Base-by-base conservation (phyloP, 2,888 invertebrate species). In the Drosophila birchii region DNA sequence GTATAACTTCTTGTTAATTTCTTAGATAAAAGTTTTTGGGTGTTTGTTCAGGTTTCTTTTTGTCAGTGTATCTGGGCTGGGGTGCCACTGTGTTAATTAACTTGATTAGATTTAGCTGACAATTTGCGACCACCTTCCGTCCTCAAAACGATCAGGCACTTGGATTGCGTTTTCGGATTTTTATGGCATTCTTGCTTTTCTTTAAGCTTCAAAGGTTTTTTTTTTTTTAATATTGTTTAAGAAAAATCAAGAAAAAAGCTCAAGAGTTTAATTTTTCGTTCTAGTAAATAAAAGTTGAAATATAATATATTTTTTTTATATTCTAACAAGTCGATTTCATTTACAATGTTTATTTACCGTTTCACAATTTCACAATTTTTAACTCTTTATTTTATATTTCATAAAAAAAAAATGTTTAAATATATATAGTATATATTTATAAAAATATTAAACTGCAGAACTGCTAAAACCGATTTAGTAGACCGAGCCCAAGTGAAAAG, bases 31-130 rank as follows among this genome's bases (percentile, higher is more conserved):
- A 18, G 1, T 12, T 12, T 18, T 41, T 18, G 11, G 9, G 5
- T 23, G 5, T 5, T 23, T 36, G 11, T 6, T 16, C 0, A 4
- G 12, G 1, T 0, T 16, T 32, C 1, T 3, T 58, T 57, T 34
- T 38, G 1, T n/a, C 16, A 11, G 59, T 58, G 59, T 18, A 29
- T n/a, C 12, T 12, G 36, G 74, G 26, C 51, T 62, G 60, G 55
- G 59, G 78, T 68, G 70, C 63, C 74, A 58, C 71, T 81, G 89
- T 72, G 85, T 85, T 79, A 84, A 88, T 88, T 87, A 84, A 87
- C 79, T 88, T 88, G 87, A 84, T 84, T 88, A 88, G 85, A 81
- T 88, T 86, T 88, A 84, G 80, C 67, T 70, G 68, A 81, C 85
- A 87, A 88, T 74, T 64, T 74, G 73, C 20, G 39, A 34, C 55